A percentile compares a stretch with the other conserved stretches of the same genome.
Conservation (phyloP, 2,888 invertebrate species). For the Quadriops clusia region DNA sequence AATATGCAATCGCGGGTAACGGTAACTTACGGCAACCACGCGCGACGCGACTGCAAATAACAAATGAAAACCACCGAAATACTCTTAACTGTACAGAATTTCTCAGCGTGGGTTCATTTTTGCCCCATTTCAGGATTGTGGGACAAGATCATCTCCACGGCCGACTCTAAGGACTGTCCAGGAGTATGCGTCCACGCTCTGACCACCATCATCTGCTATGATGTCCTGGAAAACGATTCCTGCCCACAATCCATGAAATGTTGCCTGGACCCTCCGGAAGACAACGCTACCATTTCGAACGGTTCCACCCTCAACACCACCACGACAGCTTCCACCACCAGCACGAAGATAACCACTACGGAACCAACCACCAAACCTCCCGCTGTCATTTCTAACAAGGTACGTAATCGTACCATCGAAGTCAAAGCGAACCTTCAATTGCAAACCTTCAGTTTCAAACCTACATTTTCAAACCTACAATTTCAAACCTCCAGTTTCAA, state of each 20-base stretch:
- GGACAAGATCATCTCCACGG: slow-evolving; percentile 76
- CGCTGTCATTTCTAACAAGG: too few species aligned
- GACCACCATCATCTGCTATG: slow-evolving; percentile 75
- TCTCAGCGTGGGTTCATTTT: background rate
- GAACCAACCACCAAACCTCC: slow-evolving; percentile 10
- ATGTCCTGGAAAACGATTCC: slow-evolving; percentile 69
- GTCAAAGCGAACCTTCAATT: too few species aligned
- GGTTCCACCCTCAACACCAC: slow-evolving; percentile 18
- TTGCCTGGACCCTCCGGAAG: slow-evolving; percentile 68
- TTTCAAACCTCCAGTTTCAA: too few species aligned
- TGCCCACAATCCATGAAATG: slow-evolving; percentile 74
- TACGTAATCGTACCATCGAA: too few species aligned
- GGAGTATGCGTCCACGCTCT: slow-evolving; percentile 80
- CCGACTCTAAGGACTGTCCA: slow-evolving; percentile 75
- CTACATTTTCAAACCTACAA: too few species aligned
- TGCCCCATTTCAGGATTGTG: slow-evolving; percentile 50
- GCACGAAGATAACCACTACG: slow-evolving; percentile 19
- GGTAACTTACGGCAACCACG: too few species aligned
- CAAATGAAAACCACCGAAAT: background rate
- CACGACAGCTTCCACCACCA: slow-evolving; percentile 25
- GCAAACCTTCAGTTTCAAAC: too few species aligned
- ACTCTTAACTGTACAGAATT: background rate
- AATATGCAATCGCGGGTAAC: too few species aligned
- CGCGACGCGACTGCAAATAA: too few species aligned
- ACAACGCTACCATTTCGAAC: slow-evolving; percentile 36